A percentile compares a stretch with the other conserved stretches of the same genome.
These are phyloP conservation scores for Poliocrania exsul DNA, from an alignment of 2,797 vertebrate species.

Conservation along the genomic window DNA sequence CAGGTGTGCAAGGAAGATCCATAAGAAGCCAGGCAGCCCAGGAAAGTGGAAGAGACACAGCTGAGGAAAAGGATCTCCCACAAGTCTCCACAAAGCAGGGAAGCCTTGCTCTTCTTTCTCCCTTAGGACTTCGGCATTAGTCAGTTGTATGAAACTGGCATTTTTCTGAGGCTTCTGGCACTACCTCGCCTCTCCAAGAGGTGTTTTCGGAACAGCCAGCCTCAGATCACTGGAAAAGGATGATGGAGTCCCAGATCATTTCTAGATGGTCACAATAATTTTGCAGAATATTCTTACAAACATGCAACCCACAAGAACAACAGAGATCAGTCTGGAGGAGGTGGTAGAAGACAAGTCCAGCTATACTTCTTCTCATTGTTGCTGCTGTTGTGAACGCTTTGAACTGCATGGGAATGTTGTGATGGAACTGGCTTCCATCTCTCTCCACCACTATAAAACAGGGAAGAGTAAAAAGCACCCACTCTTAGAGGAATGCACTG, in stretches of 20 bases:
- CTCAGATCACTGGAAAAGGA: neutral
- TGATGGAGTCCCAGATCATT: neutral
- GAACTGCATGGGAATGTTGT: neutral
- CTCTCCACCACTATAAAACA: neutral
- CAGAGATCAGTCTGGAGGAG: neutral
- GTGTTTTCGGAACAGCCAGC: neutral
- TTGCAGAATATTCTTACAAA: neutral
- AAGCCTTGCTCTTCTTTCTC: neutral
- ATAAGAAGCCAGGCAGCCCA: neutral
- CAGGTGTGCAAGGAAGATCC: neutral
- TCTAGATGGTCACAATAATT: neutral
- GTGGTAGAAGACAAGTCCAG: neutral
- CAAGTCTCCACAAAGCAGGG: neutral
- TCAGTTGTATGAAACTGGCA: neutral
- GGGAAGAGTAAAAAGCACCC: neutral
- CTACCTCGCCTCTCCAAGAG: neutral
- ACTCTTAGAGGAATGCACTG: neutral
- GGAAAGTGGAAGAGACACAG: neutral
- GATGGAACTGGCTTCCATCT: neutral
- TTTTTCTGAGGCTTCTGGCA: neutral
- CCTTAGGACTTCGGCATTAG: neutral
- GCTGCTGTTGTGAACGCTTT: neutral
- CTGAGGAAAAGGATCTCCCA: neutral
- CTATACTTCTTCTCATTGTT: neutral
- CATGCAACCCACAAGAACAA: neutral